Percentiles rank a stretch among this genome's conserved stretches.
Conservation (phyloP, 2,113 vertebrate species). For the Melanerpes formicivorus region DNA sequence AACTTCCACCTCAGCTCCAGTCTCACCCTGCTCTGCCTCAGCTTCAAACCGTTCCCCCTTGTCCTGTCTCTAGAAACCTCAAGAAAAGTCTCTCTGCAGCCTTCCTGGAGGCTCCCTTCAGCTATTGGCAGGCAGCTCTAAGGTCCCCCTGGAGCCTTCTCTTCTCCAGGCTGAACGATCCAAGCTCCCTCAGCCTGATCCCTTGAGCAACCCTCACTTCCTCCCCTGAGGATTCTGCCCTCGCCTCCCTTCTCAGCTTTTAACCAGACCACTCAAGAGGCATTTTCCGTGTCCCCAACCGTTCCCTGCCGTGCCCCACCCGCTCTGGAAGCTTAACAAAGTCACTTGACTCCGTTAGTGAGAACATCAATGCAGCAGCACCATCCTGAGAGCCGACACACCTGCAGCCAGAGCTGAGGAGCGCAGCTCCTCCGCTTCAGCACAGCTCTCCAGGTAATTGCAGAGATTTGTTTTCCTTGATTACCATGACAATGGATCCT, state of each 20-base stretch:
- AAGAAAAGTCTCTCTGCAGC: no score
- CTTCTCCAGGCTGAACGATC: no score
- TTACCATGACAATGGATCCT: neutral
- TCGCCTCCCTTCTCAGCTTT: neutral
- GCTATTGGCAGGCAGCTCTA: no score
- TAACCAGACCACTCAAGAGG: neutral
- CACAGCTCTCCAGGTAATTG: neutral
- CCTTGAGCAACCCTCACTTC: neutral
- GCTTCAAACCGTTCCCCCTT: no score
- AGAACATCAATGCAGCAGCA: neutral
- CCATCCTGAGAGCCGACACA: neutral
- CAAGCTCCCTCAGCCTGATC: no score
- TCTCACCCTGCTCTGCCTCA: no score
- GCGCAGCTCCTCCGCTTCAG: neutral
- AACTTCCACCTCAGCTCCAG: no score
- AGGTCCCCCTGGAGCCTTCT: no score
- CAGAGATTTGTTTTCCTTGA: neutral
- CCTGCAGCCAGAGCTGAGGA: neutral
- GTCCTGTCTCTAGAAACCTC: no score
- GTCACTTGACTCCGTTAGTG: neutral
- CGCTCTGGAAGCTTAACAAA: neutral
- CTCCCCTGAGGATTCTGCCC: neutral
- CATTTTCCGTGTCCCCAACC: neutral
- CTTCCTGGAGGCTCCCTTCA: no score
- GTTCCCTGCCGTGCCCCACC: neutral